Percentiles rank a stretch among this genome's conserved stretches.
Conservation (phyloP, 2,888 invertebrate genomes). For the Odontocolon sp. region DNA sequence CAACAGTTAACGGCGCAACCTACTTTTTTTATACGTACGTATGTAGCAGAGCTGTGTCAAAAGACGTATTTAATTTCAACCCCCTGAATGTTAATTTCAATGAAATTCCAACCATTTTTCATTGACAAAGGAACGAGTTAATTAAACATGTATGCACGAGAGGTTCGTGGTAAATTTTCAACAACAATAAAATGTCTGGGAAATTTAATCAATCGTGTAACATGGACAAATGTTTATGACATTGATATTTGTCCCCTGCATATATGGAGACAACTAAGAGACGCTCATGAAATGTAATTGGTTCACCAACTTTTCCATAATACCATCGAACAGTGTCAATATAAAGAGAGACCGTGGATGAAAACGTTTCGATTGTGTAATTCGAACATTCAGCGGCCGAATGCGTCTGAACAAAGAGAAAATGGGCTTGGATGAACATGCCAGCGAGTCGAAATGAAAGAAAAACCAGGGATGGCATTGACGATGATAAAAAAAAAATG, state of each 20-base stretch:
- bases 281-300: slow-evolving; percentile 33
- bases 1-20: neutral
- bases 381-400: slow-evolving; percentile 4
- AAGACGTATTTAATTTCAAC: too few species aligned
- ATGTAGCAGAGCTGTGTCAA: too few species aligned
- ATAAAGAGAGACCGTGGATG: neutral
- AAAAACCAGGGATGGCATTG: slow-evolving; percentile 9
- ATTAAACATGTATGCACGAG: too few species aligned
- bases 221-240: too few species aligned
- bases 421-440: neutral
- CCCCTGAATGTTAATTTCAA: too few species aligned
- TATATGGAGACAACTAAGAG: slow-evolving; percentile 11
- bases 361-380: slow-evolving; percentile 18
- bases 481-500: slow-evolving; percentile 2
- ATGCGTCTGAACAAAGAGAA: slow-evolving; percentile 20
- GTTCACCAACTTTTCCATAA: slow-evolving; percentile 20
- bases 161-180: too few species aligned
- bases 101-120: neutral
- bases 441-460: neutral
- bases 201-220: too few species aligned
- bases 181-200: too few species aligned
- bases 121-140: too few species aligned
- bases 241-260: neutral
- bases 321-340: neutral
- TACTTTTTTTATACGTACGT: slow-evolving; percentile 10